phyloP scores from a whole-genome alignment of 92 coral and sea anemone species.

The Epizoanthus ramosus region DNA sequence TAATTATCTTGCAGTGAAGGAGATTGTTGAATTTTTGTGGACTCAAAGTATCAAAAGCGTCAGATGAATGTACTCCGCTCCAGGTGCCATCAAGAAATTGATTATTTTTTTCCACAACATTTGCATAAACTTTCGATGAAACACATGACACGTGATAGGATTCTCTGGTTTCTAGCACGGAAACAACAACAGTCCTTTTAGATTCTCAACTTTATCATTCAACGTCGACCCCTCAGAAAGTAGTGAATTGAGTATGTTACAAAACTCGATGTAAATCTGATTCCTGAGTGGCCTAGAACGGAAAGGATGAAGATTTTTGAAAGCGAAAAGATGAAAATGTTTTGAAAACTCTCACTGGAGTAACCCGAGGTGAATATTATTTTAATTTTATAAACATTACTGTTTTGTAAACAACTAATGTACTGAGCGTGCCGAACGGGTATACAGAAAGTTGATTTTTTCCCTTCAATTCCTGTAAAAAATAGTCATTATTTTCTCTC shows the following conservation, averaged over 20 bases:
- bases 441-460: not conserved
- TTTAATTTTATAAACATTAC: not conserved
- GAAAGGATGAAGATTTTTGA: not conserved
- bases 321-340: not conserved
- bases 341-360: not conserved
- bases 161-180: not conserved
- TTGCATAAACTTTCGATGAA: conserved; percentile 23
- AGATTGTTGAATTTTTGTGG: not conserved
- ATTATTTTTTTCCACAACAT: conserved; percentile 2
- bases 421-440: not conserved
- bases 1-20: not conserved
- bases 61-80: not conserved
- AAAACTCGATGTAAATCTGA: too few relatives aligned
- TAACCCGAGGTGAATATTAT: conserved; percentile 14
- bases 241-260: too few relatives aligned
- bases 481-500: not conserved
- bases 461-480: not conserved
- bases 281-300: too few relatives aligned
- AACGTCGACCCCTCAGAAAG: too few relatives aligned
- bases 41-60: not conserved
- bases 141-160: not conserved
- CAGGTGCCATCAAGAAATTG: not conserved
- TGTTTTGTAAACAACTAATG: not conserved
- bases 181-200: not conserved
- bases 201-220: not conserved